Base-by-base conservation (phyloP, 2,888 invertebrate species). In the Metopia argyrocephala region DNA sequence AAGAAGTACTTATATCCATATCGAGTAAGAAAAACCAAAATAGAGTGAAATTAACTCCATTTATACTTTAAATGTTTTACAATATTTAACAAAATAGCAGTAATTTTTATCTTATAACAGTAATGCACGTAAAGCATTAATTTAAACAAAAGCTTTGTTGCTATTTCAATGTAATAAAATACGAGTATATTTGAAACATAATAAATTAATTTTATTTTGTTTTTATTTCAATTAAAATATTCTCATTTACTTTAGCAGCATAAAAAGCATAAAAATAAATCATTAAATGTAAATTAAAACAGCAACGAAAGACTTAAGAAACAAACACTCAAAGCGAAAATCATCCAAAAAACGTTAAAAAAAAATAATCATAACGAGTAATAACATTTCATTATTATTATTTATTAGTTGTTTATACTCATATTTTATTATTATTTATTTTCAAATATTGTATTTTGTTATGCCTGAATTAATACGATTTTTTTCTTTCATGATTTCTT, bases 261-360 rank as follows among this genome's bases (percentile, higher is more conserved):
- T 20, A 5, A n/a, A 25, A 6, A 56, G 56, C 20, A 27, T 56
- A 59, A 31, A 31, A 61, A n/a, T 57, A 48, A 69, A 46, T 46
- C 2, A 69, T 28, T 21, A 6, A 23, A 28, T 5, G n/a, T n/a
- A 15, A 12, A 20, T 15, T 9, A 23, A 64, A n/a, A n/a, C n/a
- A n/a, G n/a, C n/a, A 56, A 65, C 38, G 20, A 31, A 74, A 66
- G 50, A 66, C 50, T 65, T 66, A 57, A 65, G 57, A 52, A 50
- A 59, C 50, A 50, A 59, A 65, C 65, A 25, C 25, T 12, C 57
- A 50, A 38, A 38, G 15, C 1, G 5, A 48, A 48, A 18, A 4
- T 20, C n/a, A 18, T 20, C 23, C n/a, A 2, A 59, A 7, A 59
- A 31, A 23, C 23, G 20, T 54, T 62, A 28, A 62, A 38, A 38